phyloP scores from a whole-genome alignment of 2,797 vertebrate genomes.

The Chelonia mydas region DNA sequence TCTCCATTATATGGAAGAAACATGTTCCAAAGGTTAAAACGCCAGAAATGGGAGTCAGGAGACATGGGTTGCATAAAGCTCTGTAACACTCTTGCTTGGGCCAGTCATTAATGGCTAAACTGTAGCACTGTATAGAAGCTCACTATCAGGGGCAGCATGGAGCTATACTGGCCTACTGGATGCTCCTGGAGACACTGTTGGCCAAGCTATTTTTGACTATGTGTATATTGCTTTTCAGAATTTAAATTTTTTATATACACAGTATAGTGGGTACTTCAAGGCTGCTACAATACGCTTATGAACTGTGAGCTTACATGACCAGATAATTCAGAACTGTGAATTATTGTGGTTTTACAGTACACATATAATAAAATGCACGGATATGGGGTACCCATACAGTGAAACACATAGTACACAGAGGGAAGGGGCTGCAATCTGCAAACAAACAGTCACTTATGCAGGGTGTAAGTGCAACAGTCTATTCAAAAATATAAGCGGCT shows the following conservation, averaged over 20 bases:
- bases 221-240: not conserved
- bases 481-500: not conserved
- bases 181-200: not conserved
- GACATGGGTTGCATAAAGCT: not conserved
- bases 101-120: not conserved
- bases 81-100: not conserved
- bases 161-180: not conserved
- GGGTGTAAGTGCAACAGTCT: rapidly evolving
- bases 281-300: not conserved
- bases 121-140: not conserved
- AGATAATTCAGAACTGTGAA: not conserved
- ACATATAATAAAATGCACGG: not conserved
- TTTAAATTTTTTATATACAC: rapidly evolving
- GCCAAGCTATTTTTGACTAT: not conserved
- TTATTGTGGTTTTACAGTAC: not conserved
- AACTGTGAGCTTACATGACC: not conserved
- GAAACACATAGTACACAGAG: not conserved
- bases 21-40: not conserved
- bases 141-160: not conserved
- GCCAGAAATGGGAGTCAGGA: not conserved
- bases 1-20: not conserved
- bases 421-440: not conserved
- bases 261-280: not conserved
- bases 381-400: not conserved
- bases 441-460: not conserved